Conservation (phyloP, 2,113 vertebrate species). For the Agapornis roseicollis region DNA sequence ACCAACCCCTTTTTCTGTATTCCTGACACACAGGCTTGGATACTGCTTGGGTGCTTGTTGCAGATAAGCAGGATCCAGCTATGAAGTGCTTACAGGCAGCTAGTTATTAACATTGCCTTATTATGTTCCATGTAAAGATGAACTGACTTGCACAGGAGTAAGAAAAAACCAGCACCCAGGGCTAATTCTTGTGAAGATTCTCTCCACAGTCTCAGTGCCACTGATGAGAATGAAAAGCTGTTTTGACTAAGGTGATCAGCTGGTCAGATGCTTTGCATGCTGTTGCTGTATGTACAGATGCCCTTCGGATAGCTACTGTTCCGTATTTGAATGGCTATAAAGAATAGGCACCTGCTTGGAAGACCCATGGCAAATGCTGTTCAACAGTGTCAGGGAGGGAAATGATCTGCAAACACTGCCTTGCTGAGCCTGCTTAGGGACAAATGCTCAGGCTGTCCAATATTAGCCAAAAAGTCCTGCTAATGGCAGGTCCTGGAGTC, state of each 20-base stretch:
- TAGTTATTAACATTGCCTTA: not conserved
- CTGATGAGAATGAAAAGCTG: not conserved
- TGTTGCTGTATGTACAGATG: not conserved
- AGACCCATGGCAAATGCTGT: not conserved
- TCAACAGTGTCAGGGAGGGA: not conserved
- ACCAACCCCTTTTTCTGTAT: not conserved
- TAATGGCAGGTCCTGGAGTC: not conserved
- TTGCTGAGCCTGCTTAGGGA: not conserved
- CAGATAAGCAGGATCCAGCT: not conserved
- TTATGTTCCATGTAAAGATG: not conserved
- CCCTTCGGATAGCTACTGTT: not conserved
- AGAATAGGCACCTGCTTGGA: not conserved
- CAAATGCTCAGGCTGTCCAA: not conserved
- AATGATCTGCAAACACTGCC: not conserved
- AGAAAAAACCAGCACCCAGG: not conserved
- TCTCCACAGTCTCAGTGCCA: not conserved
- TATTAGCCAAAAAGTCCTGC: not conserved
- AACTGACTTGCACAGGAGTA: not conserved
- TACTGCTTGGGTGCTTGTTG: not conserved
- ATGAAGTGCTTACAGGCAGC: not conserved
- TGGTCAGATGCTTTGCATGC: fast-evolving
- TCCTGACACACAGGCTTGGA: not conserved
- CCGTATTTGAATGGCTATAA: not conserved
- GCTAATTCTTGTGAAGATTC: not conserved
- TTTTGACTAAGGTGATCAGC: not conserved